Conservation (phyloP, 2,797 vertebrate species). For the Acropternis orthonyx region DNA sequence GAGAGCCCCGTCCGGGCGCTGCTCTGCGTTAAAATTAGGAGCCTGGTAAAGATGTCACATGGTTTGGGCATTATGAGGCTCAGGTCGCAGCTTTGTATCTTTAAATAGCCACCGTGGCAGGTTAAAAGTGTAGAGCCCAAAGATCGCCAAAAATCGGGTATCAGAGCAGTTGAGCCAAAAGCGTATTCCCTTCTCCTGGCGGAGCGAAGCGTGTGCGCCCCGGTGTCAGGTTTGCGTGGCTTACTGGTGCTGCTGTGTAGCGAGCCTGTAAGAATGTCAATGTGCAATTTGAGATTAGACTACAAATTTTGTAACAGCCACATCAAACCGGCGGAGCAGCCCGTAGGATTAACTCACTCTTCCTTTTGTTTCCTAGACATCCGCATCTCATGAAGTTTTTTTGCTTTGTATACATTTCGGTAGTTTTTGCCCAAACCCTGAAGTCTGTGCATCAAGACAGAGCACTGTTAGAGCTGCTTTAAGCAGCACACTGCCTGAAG, state of each 20-base stretch:
- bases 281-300: neutral
- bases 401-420: neutral
- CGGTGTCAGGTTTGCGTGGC: neutral
- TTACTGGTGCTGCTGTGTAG: neutral
- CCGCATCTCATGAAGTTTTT: neutral
- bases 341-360: accelerated
- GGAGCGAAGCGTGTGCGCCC: neutral
- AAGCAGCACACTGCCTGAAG: neutral
- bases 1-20: neutral
- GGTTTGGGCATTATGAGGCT: conserved; percentile 3
- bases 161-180: neutral
- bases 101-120: neutral
- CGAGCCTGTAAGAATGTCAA: neutral
- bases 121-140: neutral
- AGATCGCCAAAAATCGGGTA: neutral
- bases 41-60: neutral
- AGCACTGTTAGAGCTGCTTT: neutral
- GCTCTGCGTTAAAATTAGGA: neutral
- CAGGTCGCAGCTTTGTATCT: conserved; percentile 3
- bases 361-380: neutral
- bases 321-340: neutral
- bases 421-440: neutral
- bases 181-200: neutral
- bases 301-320: neutral
- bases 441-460: neutral